Evolutionary conservation across 2,888 invertebrate genomes (phyloP).

Genomic region (Sabellastarte sp.): DNA sequence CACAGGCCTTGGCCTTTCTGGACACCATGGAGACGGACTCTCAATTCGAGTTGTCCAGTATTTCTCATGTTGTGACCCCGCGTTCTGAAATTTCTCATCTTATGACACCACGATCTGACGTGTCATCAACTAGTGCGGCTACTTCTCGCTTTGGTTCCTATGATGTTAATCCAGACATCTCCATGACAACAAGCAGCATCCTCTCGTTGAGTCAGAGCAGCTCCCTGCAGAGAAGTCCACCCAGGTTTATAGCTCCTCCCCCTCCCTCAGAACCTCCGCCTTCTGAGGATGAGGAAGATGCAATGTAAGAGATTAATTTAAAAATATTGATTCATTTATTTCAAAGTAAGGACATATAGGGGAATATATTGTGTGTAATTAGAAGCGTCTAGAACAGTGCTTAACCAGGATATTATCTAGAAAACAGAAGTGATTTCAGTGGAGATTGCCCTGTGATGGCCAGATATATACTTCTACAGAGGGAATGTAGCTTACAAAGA

Average conservation of each 20-base stretch:
- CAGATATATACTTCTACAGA: too few species aligned
- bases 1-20: neutral
- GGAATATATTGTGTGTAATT: too few species aligned
- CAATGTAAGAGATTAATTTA: too few species aligned
- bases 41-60: neutral
- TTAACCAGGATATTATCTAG: too few species aligned
- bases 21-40: slow-evolving; percentile 5
- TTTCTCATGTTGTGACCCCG: neutral
- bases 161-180: slow-evolving; percentile 4
- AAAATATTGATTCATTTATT: too few species aligned
- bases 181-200: neutral
- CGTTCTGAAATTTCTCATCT: neutral
- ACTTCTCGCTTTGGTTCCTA: slow-evolving; percentile 12
- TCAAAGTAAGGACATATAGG: too few species aligned
- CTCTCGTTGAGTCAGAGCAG: neutral
- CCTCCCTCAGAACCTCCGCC: slow-evolving; percentile 13
- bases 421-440: too few species aligned
- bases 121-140: neutral
- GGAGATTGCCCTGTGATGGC: too few species aligned
- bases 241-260: slow-evolving; percentile 12
- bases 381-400: too few species aligned
- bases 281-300: neutral
- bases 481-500: too few species aligned
- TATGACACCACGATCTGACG: slow-evolving; percentile 6
- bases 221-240: neutral